These are phyloP conservation scores for Pycnonotus jocosus DNA, from an alignment of 2,113 vertebrate species.

Conservation along the genomic window DNA sequence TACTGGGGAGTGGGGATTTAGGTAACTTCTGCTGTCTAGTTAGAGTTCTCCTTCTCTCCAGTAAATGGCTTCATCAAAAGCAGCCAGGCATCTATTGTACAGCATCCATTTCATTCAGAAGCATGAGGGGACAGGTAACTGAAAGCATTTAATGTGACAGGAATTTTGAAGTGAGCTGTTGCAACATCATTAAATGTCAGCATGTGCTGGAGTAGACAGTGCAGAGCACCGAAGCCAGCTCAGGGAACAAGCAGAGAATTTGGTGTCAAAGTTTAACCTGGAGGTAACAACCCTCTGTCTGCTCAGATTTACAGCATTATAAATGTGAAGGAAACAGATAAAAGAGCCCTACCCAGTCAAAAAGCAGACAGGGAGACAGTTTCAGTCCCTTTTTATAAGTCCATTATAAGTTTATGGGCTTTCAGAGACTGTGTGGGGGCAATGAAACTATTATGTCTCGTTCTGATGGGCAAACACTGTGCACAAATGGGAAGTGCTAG, in stretches of 20 bases:
- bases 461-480: conserved; percentile 23
- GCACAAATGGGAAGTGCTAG: neutral
- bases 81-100: neutral
- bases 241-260: neutral
- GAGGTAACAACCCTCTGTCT: neutral
- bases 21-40: neutral
- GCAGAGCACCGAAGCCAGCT: neutral
- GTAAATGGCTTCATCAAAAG: neutral
- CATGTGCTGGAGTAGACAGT: neutral
- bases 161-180: neutral
- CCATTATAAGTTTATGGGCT: conserved; percentile 58
- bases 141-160: neutral
- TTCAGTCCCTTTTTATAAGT: conserved; percentile 46
- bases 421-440: conserved; percentile 6
- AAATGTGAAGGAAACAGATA: neutral
- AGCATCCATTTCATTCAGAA: neutral
- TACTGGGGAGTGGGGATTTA: neutral
- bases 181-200: neutral
- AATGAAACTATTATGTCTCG: conserved; percentile 43
- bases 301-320: neutral
- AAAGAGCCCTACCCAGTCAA: neutral
- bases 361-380: conserved; percentile 34
- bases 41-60: neutral
- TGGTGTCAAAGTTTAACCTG: neutral
- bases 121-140: neutral